Evolutionary conservation across 2,113 vertebrate species (phyloP).

Genomic region (Dendropsophus ebraccatus): DNA sequence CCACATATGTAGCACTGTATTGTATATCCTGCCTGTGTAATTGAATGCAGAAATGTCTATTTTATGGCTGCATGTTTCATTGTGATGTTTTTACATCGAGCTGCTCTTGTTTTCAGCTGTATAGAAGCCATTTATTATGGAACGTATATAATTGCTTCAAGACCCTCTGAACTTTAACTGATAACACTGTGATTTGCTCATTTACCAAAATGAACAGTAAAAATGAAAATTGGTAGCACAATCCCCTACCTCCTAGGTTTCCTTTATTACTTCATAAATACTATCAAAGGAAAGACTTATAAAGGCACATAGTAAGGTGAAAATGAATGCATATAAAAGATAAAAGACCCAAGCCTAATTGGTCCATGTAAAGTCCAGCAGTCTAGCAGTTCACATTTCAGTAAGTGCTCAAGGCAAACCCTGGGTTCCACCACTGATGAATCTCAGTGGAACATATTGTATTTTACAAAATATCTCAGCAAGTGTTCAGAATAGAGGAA

Average conservation of each 20-base stretch:
- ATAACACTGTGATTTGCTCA: slow-evolving; percentile 43
- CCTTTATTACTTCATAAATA: slow-evolving; percentile 49
- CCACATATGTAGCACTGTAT: neutral
- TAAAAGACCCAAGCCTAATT: slow-evolving; percentile 43
- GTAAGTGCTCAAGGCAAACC: slow-evolving; percentile 38
- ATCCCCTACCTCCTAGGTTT: slow-evolving; percentile 28
- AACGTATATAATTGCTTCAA: slow-evolving; percentile 37
- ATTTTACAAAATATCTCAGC: neutral
- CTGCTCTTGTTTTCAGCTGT: slow-evolving; percentile 38
- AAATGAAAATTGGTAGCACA: slow-evolving; percentile 37
- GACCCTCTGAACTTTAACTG: slow-evolving; percentile 27
- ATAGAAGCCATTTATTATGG: slow-evolving; percentile 19
- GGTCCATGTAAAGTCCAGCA: slow-evolving; percentile 5
- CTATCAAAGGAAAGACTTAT: slow-evolving; percentile 40
- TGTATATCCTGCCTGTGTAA: slow-evolving; percentile 29
- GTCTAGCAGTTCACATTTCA: slow-evolving; percentile 25
- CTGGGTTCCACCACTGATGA: slow-evolving; percentile 22
- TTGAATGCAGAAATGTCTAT: slow-evolving; percentile 40
- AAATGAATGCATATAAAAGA: slow-evolving; percentile 54
- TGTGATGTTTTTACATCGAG: slow-evolving; percentile 28
- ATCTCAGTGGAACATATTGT: slow-evolving; percentile 5
- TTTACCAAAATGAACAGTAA: slow-evolving; percentile 42
- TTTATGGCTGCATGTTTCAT: slow-evolving; percentile 38
- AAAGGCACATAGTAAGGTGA: slow-evolving; percentile 38
- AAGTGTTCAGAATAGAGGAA: neutral